Base-by-base conservation (phyloP, 1,140 invertebrate genomes). In the Drosophila hydei region DNA sequence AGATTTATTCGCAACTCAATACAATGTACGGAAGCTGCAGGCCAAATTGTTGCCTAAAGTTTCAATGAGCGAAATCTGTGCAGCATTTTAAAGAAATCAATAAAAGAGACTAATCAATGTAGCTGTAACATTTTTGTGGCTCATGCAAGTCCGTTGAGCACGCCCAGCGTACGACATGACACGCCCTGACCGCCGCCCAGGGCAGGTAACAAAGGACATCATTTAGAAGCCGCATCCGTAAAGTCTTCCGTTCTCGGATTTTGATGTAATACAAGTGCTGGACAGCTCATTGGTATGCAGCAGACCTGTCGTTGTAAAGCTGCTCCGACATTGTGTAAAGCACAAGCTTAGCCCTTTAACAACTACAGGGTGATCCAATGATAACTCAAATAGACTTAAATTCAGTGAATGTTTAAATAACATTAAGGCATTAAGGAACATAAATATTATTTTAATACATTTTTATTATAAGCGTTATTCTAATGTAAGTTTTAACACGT, bases 211-310 rank as follows among this genome's bases (percentile, higher is more conserved):
- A 67, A 67, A 67, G 21, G 16, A 54, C 73, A 76, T 73, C 72
- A 68, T 64, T 75, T 74, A 50, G 65, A 60, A 64, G 60, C 40
- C 8, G 36, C 48, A 54, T 65, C 56, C 60, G 43, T 58, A 68
- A 47, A 52, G 12, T 36, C 52, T 74, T 58, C 50, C 58, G 60
- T 63, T 42, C 38, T 55, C 65, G 74, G 74, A 81, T 77, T 81
- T 80, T 77, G 70, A 74, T 77, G 74, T 59, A 81, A 77, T 81
- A 77, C 78, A 65, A 77, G 63, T 60, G 43, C 51, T 73, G 59
- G 74, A 60, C 40, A 52, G 59, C 74, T 81, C 78, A 81, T 81
- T 81, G 69, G 76, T 33, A 33, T 33, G 30, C 30, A 51, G 12
- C 11, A 18, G 4, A 52, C 19, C 5, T n/a, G 16, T n/a, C 16